Percentiles rank a stretch among this genome's conserved stretches.
Conservation (phyloP, 2,888 invertebrate genomes). For the Anaspis maculata region DNA sequence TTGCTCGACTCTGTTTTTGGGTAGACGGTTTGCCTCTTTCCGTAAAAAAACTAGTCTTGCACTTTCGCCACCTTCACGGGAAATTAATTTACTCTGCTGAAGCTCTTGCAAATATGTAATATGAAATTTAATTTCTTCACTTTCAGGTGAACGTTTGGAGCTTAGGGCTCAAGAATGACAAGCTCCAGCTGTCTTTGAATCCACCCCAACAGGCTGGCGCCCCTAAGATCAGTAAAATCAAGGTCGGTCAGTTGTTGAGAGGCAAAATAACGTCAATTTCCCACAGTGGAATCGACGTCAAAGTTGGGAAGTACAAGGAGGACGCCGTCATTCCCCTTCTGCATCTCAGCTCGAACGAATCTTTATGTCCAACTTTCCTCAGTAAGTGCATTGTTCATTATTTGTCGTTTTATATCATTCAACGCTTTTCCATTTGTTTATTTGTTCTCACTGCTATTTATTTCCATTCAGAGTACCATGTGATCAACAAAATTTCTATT, state of each 20-base stretch:
- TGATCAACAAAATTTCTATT: too few relatives aligned
- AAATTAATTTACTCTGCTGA: too few relatives aligned
- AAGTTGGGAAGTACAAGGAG: slow-evolving; percentile 23
- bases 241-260: slow-evolving; percentile 39
- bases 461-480: too few relatives aligned
- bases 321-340: slow-evolving; percentile 39
- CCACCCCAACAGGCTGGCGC: slow-evolving; percentile 5
- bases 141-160: slow-evolving; percentile 48
- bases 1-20: too few relatives aligned
- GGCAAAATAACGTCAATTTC: slow-evolving; percentile 27
- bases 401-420: too few relatives aligned
- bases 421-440: too few relatives aligned
- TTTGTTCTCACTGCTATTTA: too few relatives aligned
- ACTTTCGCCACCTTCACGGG: too few relatives aligned
- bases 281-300: slow-evolving; percentile 36
- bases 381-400: too few relatives aligned
- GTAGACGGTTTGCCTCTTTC: too few relatives aligned
- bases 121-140: not conserved
- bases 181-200: slow-evolving; percentile 43
- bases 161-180: slow-evolving; percentile 36
- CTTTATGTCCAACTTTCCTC: slow-evolving; percentile 32
- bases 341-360: slow-evolving; percentile 35
- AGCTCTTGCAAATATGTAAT: too few relatives aligned
- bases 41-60: too few relatives aligned
- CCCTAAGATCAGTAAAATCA: slow-evolving; percentile 21